These are phyloP conservation scores for Nemapogon koenigi DNA, from an alignment of 2,888 invertebrate species.

Conservation along the genomic window DNA sequence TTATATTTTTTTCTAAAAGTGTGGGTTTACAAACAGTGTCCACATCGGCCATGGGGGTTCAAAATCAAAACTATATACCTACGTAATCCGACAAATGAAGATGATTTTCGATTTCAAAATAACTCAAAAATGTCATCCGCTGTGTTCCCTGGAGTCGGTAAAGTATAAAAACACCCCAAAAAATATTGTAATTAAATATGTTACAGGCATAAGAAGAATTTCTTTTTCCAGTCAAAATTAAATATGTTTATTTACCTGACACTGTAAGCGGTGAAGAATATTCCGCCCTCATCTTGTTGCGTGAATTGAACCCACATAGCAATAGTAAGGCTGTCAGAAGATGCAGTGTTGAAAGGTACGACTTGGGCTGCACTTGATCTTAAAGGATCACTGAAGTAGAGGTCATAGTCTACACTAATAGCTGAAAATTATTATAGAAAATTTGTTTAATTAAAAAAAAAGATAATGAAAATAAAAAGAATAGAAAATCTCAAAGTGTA, in stretches of 20 bases:
- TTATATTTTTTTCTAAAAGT: no score
- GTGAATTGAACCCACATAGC: conserved; percentile 98
- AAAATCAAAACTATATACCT: no score
- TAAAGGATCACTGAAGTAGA: conserved; percentile 91
- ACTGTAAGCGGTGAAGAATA: conserved; percentile 91
- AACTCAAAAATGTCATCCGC: no score
- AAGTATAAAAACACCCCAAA: no score
- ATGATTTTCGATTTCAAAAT: no score
- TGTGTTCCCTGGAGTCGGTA: no score
- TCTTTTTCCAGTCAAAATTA: no score
- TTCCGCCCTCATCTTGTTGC: conserved; percentile 88
- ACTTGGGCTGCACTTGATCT: conserved; percentile 92
- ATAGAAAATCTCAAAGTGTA: conserved; percentile 11
- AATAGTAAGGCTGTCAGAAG: conserved; percentile 81
- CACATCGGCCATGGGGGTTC: no score
- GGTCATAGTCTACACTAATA: conserved; percentile 97
- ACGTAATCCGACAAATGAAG: no score
- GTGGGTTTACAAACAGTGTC: no score
- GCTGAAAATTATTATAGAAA: conserved; percentile 62
- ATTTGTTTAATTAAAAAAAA: conserved; percentile 1
- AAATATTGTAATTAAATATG: conserved; percentile 8
- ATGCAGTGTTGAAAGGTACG: conserved; percentile 86
- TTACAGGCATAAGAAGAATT: not conserved
- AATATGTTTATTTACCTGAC: conserved; percentile 67
- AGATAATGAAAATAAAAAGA: not conserved